Evolutionary conservation across 2,888 invertebrate genomes (phyloP), one percentile per base, ranked within the genome.

Genomic region (Drosophila quinaria): DNA sequence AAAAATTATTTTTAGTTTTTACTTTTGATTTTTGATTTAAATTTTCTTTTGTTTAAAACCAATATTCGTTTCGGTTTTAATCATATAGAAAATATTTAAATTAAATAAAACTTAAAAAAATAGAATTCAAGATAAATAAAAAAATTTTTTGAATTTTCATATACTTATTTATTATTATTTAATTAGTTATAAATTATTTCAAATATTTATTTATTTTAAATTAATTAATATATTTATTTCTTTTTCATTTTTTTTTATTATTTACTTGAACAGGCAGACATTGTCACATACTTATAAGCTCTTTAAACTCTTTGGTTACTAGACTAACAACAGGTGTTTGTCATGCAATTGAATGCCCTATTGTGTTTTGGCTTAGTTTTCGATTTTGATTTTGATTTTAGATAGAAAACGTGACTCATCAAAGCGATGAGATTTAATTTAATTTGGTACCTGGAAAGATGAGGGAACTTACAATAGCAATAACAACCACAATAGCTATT

Each of bases 401-500:
- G 55, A 41, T 62, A 41, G 52, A 33, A 79, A 76, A 62, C 77
- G 77, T 77, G 80, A 80, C 70, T 66, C 77, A 35, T 15, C 41
- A 17, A 3, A 13, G 31, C n/a, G 33, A 13, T 59, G 56, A n/a
- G 56, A 74, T 78, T 75, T 74, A 49, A 31, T 70, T 61, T 62
- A 60, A 74, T 69, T 52, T 22, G 64, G 37, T 74, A 64, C 46
- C 50, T 55, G 58, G 58, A 78, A 79, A 80, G 80, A 76, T 77
- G 76, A 64, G 49, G 46, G 58, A 60, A 22, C 31, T 22, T 22
- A 22, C 22, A 22, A 22, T 22, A 22, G 22, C 22, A 22, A 19
- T 2, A 22, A 22, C 4, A 22, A 22, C 2, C 2, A n/a, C 56
- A 58, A 74, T 68, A 42, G 46, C 42, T 58, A 46, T 62, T 66